Evolutionary conservation across 2,888 invertebrate genomes (phyloP).

Genomic region (Pyralis farinalis): DNA sequence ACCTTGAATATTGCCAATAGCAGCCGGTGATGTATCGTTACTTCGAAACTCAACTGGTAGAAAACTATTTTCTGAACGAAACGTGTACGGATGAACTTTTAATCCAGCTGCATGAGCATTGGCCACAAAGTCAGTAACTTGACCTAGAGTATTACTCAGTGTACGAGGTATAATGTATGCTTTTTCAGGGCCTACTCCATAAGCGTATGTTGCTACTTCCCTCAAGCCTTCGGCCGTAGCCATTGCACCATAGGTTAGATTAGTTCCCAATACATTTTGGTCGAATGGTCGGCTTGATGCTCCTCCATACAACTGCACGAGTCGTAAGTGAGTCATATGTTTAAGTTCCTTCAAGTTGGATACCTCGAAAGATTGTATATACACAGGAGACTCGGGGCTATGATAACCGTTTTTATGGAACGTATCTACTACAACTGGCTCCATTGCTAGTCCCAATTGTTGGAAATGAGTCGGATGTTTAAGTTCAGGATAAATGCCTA

Average conservation of each 20-base stretch:
- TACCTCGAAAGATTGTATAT: slow-evolving; percentile 70
- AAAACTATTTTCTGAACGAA: slow-evolving; percentile 59
- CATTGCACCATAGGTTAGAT: slow-evolving; percentile 61
- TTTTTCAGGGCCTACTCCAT: slow-evolving; percentile 67
- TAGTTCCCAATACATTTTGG: slow-evolving; percentile 41
- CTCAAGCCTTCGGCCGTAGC: slow-evolving; percentile 56
- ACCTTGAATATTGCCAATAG: slow-evolving; percentile 49
- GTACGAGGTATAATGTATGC: slow-evolving; percentile 57
- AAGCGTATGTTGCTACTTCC: slow-evolving; percentile 60
- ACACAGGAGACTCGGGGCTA: slow-evolving; percentile 48
- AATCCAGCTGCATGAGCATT: slow-evolving; percentile 61
- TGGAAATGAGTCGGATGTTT: slow-evolving; percentile 65
- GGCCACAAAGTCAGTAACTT: slow-evolving; percentile 48
- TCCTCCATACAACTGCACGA: slow-evolving; percentile 51
- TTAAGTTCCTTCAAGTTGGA: slow-evolving; percentile 60
- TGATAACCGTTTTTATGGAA: slow-evolving; percentile 57
- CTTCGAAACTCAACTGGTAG: slow-evolving; percentile 57
- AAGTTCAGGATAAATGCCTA: slow-evolving; percentile 68
- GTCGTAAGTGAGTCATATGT: slow-evolving; percentile 50
- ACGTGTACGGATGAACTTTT: slow-evolving; percentile 68
- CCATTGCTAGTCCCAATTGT: slow-evolving; percentile 54
- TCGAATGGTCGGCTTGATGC: slow-evolving; percentile 45
- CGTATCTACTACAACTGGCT: slow-evolving; percentile 49
- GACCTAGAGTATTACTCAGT: slow-evolving; percentile 41
- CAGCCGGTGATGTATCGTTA: slow-evolving; percentile 32